These are phyloP conservation scores for Origma solitaria DNA, from an alignment of 2,113 vertebrate species.

Conservation along the genomic window DNA sequence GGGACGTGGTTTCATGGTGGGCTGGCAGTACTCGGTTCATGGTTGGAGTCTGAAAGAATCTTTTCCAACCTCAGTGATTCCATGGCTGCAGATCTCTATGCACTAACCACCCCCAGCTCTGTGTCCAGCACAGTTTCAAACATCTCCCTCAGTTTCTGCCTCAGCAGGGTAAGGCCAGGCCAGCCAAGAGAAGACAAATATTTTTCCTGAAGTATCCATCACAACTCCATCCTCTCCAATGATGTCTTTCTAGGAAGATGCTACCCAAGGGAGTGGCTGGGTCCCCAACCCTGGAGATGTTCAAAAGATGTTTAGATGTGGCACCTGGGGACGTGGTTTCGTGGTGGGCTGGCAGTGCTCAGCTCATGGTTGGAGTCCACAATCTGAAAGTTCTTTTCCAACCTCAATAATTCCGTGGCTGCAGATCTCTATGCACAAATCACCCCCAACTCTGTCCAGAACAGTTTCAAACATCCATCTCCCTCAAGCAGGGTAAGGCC, in stretches of 20 bases:
- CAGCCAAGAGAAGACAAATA: neutral
- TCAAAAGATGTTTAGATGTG: no score
- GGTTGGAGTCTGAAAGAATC: neutral
- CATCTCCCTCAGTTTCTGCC: neutral
- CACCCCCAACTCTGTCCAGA: no score
- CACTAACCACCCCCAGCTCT: neutral
- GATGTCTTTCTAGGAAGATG: neutral
- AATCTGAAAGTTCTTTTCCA: no score
- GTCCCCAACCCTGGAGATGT: no score
- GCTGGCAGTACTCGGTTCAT: neutral
- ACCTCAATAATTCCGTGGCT: no score
- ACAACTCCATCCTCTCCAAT: neutral
- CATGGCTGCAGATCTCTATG: neutral
- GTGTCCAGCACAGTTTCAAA: neutral
- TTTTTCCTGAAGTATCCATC: neutral
- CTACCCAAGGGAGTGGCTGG: neutral
- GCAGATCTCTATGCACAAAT: no score
- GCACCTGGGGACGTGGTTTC: no score
- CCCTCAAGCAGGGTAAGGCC: no score
- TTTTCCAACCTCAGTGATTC: neutral
- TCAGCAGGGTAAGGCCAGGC: neutral
- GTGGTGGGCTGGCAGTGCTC: no score
- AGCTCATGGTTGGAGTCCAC: no score
- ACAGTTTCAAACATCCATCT: no score
- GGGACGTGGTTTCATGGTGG: rapidly evolving